Conservation (phyloP, 2,113 vertebrate species). For the Takifugu bimaculatus region DNA sequence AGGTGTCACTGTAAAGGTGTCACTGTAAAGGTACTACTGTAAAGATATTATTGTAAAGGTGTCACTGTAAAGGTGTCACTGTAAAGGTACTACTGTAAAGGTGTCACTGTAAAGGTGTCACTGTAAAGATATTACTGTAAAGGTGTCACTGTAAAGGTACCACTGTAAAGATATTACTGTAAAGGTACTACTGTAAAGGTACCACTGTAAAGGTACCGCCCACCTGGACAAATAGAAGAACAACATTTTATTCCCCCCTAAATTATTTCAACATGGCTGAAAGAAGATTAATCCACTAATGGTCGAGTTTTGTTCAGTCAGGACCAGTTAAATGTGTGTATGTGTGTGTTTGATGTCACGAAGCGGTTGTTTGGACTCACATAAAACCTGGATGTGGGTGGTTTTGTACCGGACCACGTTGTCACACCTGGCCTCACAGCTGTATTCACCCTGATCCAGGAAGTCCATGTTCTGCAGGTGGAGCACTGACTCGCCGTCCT, state of each 20-base stretch:
- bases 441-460: constrained; percentile 53
- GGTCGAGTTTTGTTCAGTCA: background rate
- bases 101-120: too few relatives aligned
- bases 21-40: too few relatives aligned
- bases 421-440: constrained; percentile 64
- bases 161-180: too few relatives aligned
- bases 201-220: too few relatives aligned
- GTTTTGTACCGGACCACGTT: constrained; percentile 32
- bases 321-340: background rate
- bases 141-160: too few relatives aligned
- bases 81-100: too few relatives aligned
- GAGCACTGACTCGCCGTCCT: constrained; percentile 35
- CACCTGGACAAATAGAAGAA: background rate
- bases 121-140: too few relatives aligned
- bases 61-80: too few relatives aligned
- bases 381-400: constrained; percentile 50
- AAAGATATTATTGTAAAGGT: too few relatives aligned
- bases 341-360: background rate
- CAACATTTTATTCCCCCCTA: too few relatives aligned
- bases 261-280: background rate
- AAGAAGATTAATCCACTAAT: background rate
- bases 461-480: constrained; percentile 45
- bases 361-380: constrained; percentile 34
- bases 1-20: too few relatives aligned
- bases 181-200: too few relatives aligned